Evolutionary conservation across 2,797 vertebrate genomes (phyloP), one percentile per base, ranked within the genome.

Genomic region (Darevskia mixta): DNA sequence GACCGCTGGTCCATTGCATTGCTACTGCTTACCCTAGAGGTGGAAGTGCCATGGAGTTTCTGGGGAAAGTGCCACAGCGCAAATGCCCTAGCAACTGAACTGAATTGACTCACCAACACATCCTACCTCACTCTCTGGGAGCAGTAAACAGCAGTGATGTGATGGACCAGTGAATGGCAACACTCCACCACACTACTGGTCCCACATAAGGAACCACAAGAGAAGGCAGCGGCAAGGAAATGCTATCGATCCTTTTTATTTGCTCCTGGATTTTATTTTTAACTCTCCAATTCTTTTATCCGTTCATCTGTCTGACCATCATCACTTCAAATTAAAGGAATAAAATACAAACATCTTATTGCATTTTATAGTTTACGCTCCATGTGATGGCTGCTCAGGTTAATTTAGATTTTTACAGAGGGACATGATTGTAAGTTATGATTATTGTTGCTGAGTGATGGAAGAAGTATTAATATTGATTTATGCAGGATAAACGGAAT

Each of bases 301-400:
- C 55, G 17, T 55, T 80, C 45, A 69, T 75, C 38, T 66, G 79
- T 64, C 71, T 41, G 43, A 69, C 86, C 80, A 83, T 88, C 81
- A 77, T 71, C 55, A 43, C 43, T 83, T 79, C 75, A 78, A 38
- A 83, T 83, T 69, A 76, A 88, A 83, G 75, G 58, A 78, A 71
- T 83, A 61, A 75, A 83, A 35, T 45, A 25, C 10, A 83, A 49
- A 58, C 64, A 61, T 79, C 61, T 79, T 83, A 78, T 88, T 88
- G 87, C 82, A 78, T 83, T 88, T 87, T 83, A 71, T 29, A 43
- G 83, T 83, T 88, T 79, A 83, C 29, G 75, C 45, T 88, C 35
- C 66, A 69, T 79, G 64, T 64, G 75, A 35, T 84, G 86, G 82
- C 49, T 43, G 4, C 76, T 66, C 11, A 29, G 11, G 17, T 35